Conservation (phyloP, 2,888 invertebrate species). For the Meteorus colon region DNA sequence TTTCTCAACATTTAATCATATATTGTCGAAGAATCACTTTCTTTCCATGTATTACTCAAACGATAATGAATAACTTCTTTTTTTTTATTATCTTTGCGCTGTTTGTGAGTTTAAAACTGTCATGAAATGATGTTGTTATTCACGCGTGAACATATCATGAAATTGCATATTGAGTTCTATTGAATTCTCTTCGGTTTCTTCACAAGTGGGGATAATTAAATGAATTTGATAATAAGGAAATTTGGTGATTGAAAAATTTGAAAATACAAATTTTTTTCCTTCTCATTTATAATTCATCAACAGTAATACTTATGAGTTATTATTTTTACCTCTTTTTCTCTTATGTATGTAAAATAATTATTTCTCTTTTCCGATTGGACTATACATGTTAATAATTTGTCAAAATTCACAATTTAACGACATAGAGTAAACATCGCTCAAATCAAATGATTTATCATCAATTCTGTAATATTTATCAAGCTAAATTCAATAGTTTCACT, state of each 20-base stretch:
- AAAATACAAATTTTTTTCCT: background rate
- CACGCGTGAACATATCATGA: background rate
- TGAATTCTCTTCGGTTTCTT: background rate
- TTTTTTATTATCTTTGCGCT: background rate
- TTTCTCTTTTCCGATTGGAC: background rate
- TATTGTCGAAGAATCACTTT: background rate
- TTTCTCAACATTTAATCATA: background rate
- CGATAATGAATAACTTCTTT: background rate
- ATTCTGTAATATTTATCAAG: background rate
- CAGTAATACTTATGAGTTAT: background rate
- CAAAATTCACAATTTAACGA: background rate
- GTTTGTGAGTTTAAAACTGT: background rate
- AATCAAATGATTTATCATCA: background rate
- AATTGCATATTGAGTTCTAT: background rate
- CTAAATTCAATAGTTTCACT: background rate
- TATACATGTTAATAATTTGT: background rate
- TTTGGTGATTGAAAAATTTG: background rate
- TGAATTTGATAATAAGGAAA: background rate
- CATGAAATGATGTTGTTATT: background rate
- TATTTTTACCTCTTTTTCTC: background rate
- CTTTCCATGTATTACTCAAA: background rate
- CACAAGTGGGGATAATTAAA: background rate
- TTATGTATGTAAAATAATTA: conserved; percentile 7
- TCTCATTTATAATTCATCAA: background rate
- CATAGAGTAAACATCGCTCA: background rate